Evolutionary conservation across 2,888 invertebrate species (phyloP), one percentile per base, ranked within the genome.

Genomic region (Lasioglossum malachurum): DNA sequence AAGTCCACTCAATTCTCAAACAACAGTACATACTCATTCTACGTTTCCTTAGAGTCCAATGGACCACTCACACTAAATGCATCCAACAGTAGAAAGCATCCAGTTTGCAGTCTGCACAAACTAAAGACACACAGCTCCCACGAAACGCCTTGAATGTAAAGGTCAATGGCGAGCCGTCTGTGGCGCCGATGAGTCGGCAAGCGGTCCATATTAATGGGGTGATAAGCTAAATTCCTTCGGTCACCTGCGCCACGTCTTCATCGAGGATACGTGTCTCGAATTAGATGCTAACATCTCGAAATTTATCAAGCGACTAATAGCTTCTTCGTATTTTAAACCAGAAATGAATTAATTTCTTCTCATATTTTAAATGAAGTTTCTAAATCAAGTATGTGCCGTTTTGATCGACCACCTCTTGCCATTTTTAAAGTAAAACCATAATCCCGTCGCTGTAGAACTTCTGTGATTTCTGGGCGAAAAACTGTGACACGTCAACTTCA

Each of bases 141-240:
- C 60, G 27, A 14, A 14, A 14, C 64, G 67, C 8, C 67, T 7
- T 0, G 35, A 67, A 35, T 67, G 35, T 7, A 35, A 8, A 19
- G 67, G 67, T 67, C 35, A 67, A 67, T 19, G 35, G 31, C 2
- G 35, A 67, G 14, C 31, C 35, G 35, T 31, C 64, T 31, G 27
- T 19, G 60, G 35, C 67, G 35, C 67, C 8, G 67, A 35, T 35
- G 67, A 67, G 19, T 16, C 64, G 5, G 64, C 16, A 31, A 31
- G 7, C 31, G 64, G 31, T 67, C 67, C 67, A 67, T 67, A 67
- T 67, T 67, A 35, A 67, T 67, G 67, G 35, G 67, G 67, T 67
- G 31, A 67, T 35, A 67, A 67, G 67, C 67, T 35, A 35, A 35
- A 8, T 67, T 35, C 67, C 67, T 67, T 31, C 31, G 35, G 31